phyloP scores from a whole-genome alignment of 2,797 vertebrate genomes.

The Tolypeutes matacus region DNA sequence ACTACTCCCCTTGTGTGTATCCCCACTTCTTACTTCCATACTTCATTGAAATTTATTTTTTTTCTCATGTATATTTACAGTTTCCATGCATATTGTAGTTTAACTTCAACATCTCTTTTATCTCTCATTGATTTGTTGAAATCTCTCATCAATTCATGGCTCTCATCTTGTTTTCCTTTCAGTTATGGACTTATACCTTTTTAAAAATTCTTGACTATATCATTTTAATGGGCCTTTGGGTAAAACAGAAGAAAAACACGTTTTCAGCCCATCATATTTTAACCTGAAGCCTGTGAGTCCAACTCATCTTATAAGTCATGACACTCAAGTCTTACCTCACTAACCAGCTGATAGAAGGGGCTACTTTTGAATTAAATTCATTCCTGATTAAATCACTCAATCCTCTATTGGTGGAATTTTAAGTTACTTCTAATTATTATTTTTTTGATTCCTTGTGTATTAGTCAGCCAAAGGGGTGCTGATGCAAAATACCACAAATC shows the following conservation, averaged over 20 bases:
- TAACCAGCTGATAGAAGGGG: not conserved
- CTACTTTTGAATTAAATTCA: slow-evolving; percentile 25
- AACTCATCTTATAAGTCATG: not conserved
- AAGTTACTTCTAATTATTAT: not conserved
- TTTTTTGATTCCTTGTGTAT: not conserved
- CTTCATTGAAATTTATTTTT: not conserved
- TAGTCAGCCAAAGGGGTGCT: too few relatives aligned
- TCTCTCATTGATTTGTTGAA: not conserved
- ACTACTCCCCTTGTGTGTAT: too few relatives aligned
- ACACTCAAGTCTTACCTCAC: not conserved
- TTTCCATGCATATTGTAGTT: not conserved
- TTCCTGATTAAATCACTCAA: not conserved
- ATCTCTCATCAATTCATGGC: not conserved
- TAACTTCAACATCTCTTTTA: not conserved
- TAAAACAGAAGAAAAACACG: slow-evolving; percentile 25
- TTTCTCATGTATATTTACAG: not conserved
- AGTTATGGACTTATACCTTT: not conserved
- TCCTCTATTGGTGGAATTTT: not conserved
- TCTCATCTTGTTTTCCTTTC: slow-evolving; percentile 27
- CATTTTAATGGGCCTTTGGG: not conserved
- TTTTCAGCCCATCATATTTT: not conserved
- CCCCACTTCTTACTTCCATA: not conserved
- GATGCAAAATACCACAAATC: too few relatives aligned
- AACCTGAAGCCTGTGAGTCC: not conserved
- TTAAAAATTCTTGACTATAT: not conserved